phyloP scores from a whole-genome alignment of 2,797 vertebrate species.

The Liasis olivaceus region DNA sequence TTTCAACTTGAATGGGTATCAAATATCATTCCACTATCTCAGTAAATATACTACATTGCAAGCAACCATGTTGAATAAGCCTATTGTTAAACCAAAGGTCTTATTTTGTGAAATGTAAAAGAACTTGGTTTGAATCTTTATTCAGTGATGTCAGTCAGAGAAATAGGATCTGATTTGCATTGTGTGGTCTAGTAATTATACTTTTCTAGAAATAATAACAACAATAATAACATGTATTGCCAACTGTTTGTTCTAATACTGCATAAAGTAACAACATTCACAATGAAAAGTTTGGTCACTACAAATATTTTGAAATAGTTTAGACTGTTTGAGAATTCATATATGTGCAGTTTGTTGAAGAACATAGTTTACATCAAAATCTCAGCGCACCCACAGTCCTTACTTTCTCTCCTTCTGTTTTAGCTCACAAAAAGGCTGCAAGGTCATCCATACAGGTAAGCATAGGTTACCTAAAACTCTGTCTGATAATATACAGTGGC shows the following conservation, averaged over 20 bases:
- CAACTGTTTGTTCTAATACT: neutral
- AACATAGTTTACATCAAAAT: neutral
- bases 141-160: neutral
- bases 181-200: neutral
- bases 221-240: neutral
- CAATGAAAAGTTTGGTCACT: neutral
- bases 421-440: conserved; percentile 92
- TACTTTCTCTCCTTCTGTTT: conserved; percentile 19
- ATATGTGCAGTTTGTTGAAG: neutral
- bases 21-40: neutral
- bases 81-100: neutral
- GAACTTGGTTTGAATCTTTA: neutral
- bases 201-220: neutral
- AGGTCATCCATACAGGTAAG: conserved; percentile 91
- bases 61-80: neutral
- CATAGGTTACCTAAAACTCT: conserved; percentile 1
- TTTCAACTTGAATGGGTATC: neutral
- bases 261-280: neutral
- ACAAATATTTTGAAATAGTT: neutral
- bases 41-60: neutral
- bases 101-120: neutral
- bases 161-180: neutral
- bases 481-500: neutral
- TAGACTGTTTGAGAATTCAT: conserved; percentile 13
- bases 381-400: neutral